A percentile compares a stretch with the other conserved stretches of the same genome.
Evolutionary conservation across 1,140 invertebrate genomes (phyloP).

Genomic region (Zaprionus davidi): DNA sequence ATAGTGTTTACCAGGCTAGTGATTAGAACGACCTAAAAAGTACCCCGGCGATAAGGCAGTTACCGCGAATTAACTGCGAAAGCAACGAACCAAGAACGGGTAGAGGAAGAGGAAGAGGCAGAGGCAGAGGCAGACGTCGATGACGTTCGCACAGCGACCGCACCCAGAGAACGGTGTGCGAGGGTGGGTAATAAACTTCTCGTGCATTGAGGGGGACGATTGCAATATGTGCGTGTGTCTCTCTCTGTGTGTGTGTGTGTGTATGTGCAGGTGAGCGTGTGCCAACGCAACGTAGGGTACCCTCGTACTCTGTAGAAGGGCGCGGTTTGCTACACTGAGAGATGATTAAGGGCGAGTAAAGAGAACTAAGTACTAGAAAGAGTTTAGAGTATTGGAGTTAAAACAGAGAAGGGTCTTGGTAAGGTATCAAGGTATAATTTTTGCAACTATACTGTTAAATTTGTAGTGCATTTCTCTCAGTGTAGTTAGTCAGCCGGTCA

Average conservation of each 20-base stretch:
- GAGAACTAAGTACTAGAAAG: too few species aligned
- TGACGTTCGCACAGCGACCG: conserved; percentile 38
- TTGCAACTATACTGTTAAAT: too few species aligned
- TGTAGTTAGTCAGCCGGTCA: background rate
- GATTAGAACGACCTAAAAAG: conserved; percentile 21
- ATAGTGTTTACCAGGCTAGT: background rate
- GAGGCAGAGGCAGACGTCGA: conserved; percentile 14
- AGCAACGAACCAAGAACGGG: background rate
- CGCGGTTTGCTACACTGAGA: background rate
- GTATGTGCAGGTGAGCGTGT: conserved; percentile 4
- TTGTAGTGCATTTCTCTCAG: background rate
- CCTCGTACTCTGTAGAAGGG: background rate
- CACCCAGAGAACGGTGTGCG: conserved; percentile 24
- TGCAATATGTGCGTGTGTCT: background rate
- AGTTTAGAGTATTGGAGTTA: too few species aligned
- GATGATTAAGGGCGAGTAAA: background rate
- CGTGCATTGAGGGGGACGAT: conserved; percentile 36
- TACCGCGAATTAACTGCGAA: conserved; percentile 38
- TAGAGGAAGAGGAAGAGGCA: background rate
- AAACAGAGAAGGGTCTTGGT: too few species aligned
- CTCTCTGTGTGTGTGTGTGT: background rate
- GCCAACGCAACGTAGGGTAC: conserved; percentile 21
- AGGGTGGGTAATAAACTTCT: conserved; percentile 4
- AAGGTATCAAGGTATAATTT: too few species aligned
- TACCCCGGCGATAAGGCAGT: conserved; percentile 32